These are phyloP conservation scores for Neogobius melanostomus DNA, from an alignment of 2,113 vertebrate genomes.

Conservation along the genomic window DNA sequence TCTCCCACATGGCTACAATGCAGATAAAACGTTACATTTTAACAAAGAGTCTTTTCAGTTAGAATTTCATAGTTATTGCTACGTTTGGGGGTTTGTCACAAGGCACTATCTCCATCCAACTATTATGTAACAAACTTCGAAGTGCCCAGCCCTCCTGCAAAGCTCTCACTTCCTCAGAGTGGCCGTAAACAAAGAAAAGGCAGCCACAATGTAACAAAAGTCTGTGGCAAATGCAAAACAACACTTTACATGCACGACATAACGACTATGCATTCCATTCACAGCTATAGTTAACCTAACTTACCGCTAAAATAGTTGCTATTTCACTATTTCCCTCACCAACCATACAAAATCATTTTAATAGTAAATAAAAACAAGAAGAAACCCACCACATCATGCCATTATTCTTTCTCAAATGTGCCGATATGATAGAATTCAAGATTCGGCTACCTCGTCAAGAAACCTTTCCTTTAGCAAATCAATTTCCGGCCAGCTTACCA, in stretches of 20 bases:
- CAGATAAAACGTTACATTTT: not conserved
- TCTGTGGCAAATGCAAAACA: not conserved
- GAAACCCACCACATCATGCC: not conserved
- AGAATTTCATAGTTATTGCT: too few species aligned
- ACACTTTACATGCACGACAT: not conserved
- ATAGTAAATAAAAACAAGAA: not conserved
- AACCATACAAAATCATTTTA: not conserved
- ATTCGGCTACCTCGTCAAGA: not conserved
- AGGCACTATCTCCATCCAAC: constrained; percentile 16
- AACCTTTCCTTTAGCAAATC: rapidly evolving
- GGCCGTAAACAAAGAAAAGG: constrained; percentile 5
- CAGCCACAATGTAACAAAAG: not conserved
- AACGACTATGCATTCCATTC: not conserved
- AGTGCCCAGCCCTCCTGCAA: constrained; percentile 15
- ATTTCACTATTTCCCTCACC: not conserved
- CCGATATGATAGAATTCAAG: not conserved
- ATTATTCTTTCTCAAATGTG: constrained; percentile 16
- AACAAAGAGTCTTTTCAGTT: not conserved
- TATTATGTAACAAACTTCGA: constrained; percentile 70
- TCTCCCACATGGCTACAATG: not conserved
- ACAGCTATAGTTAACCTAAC: not conserved
- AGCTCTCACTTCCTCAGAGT: constrained; percentile 42
- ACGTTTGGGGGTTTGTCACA: constrained; percentile 1
- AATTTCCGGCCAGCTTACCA: not conserved
- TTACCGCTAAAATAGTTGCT: constrained; percentile 21